These are phyloP conservation scores for Sminthurides bifidus DNA, from an alignment of 1,140 invertebrate species.

Conservation along the genomic window DNA sequence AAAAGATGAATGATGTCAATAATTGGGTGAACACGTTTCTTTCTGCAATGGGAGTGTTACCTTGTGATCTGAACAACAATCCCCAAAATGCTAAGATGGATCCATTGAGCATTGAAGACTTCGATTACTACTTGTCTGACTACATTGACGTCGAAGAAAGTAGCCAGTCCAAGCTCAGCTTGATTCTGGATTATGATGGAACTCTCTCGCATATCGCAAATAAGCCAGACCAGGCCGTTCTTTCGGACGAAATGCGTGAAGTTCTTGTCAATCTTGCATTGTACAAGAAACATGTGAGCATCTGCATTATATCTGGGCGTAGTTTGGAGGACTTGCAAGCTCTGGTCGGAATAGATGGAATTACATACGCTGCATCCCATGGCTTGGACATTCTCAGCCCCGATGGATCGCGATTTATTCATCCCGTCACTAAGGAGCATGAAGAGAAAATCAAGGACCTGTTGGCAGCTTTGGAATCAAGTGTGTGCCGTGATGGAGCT, in stretches of 20 bases:
- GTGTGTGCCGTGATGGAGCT: conserved; percentile 37
- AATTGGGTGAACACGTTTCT: conserved; percentile 38
- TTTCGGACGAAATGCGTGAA: conserved; percentile 36
- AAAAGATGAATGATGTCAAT: conserved; percentile 36
- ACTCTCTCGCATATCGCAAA: conserved; percentile 38
- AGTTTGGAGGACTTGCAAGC: conserved; percentile 35
- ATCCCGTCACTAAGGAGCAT: conserved; percentile 37
- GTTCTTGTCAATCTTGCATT: conserved; percentile 35
- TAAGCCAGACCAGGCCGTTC: conserved; percentile 38
- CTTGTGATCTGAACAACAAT: conserved; percentile 33
- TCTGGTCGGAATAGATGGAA: conserved; percentile 37
- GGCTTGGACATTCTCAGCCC: conserved; percentile 38
- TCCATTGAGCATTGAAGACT: conserved; percentile 32
- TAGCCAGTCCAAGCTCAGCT: conserved; percentile 34
- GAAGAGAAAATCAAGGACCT: conserved; percentile 35
- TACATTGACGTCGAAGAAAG: conserved; percentile 31
- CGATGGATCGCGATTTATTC: conserved; percentile 36
- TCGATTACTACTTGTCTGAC: conserved; percentile 35
- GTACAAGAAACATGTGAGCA: conserved; percentile 35
- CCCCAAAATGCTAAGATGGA: conserved; percentile 32
- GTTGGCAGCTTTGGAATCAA: conserved; percentile 32
- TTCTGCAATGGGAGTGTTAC: conserved; percentile 31
- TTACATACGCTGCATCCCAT: conserved; percentile 39
- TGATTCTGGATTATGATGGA: conserved; percentile 41
- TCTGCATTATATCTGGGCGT: conserved; percentile 39